These are phyloP conservation scores for Microtus ochrogaster DNA, from an alignment of 2,113 vertebrate genomes.

Conservation along the genomic window DNA sequence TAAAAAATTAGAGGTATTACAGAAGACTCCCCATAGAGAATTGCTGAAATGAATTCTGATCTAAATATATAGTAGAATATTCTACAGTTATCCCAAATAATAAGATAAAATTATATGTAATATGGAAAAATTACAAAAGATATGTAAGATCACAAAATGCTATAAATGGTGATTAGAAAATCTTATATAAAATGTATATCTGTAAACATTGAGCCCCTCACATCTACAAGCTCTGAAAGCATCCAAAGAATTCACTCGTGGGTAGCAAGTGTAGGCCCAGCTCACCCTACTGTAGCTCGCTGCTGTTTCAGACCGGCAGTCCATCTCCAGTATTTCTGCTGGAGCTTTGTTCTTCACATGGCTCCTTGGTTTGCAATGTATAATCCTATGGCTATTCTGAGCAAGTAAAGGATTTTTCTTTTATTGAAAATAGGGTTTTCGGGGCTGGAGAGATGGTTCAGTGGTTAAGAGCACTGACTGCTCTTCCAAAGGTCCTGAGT, in stretches of 20 bases:
- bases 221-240: neutral
- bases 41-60: conserved; percentile 8
- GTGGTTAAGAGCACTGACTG: no score
- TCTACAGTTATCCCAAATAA: neutral
- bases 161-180: no score
- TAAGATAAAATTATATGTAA: neutral
- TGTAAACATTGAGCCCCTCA: neutral
- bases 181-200: neutral
- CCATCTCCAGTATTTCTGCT: neutral
- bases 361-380: neutral
- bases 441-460: no score
- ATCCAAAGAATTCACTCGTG: neutral
- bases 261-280: neutral
- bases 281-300: neutral
- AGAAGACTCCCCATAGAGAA: neutral
- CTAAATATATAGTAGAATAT: neutral
- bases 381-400: neutral
- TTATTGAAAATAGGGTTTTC: neutral
- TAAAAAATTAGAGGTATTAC: conserved; percentile 28
- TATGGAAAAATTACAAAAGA: neutral
- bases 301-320: neutral
- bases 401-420: neutral
- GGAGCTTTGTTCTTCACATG: neutral
- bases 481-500: no score
- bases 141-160: neutral